Conservation (phyloP, 2,113 vertebrate genomes). For the Microcebus murinus region DNA sequence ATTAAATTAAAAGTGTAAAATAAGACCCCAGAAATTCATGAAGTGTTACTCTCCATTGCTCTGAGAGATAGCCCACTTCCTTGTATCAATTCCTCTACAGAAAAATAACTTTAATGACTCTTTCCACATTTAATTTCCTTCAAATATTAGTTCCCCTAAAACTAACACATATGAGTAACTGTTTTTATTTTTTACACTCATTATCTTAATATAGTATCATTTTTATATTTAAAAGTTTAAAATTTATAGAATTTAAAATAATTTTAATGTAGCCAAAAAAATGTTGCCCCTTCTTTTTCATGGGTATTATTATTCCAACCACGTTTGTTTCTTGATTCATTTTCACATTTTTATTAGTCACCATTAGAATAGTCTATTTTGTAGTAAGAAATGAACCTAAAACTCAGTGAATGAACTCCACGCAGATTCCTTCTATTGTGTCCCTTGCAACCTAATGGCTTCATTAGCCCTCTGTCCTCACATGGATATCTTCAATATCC, state of each 20-base stretch:
- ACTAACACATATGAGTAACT: background rate
- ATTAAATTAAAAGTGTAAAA: too few relatives aligned
- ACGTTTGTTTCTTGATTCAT: background rate
- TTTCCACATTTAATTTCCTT: background rate
- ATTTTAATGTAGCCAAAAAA: background rate
- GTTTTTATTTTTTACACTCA: background rate
- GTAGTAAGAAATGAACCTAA: background rate
- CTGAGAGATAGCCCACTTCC: too few relatives aligned
- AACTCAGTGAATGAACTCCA: background rate
- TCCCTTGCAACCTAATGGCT: background rate
- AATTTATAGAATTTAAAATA: background rate
- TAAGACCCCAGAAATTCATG: too few relatives aligned
- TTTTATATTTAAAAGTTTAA: slow-evolving; percentile 4
- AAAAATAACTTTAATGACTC: background rate
- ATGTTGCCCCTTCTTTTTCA: background rate
- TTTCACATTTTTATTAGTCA: slow-evolving; percentile 3
- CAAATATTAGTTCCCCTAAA: background rate
- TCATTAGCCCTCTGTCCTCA: background rate
- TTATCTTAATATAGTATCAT: background rate
- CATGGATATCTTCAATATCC: background rate
- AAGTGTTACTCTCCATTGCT: too few relatives aligned
- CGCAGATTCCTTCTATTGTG: background rate
- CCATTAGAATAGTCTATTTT: background rate
- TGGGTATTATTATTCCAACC: background rate
- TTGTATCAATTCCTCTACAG: background rate